phyloP scores from a whole-genome alignment of 2,888 invertebrate species.

The Flexamia atlantica region DNA sequence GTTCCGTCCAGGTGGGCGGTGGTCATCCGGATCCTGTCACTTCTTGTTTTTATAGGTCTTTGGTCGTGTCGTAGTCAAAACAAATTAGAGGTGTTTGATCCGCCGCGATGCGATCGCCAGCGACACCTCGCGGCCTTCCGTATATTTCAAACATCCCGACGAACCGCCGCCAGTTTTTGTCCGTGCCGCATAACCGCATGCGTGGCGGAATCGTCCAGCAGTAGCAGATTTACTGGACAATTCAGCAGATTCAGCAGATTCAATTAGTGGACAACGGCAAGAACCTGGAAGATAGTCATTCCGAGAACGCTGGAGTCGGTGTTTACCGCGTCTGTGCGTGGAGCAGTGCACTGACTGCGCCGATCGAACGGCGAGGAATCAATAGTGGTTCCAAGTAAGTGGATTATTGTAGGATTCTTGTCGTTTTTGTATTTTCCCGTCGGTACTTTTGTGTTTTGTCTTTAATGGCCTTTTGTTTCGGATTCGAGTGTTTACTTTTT shows the following conservation, averaged over 20 bases:
- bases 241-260: too few relatives aligned
- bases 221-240: slow-evolving; percentile 6
- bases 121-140: slow-evolving; percentile 37
- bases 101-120: not conserved
- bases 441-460: not conserved
- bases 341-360: not conserved
- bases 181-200: not conserved
- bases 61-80: slow-evolving; percentile 30
- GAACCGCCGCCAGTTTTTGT: slow-evolving; percentile 9
- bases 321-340: not conserved
- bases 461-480: not conserved
- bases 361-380: slow-evolving; percentile 24
- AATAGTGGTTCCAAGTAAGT: slow-evolving; percentile 18
- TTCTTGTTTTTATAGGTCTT: slow-evolving; percentile 35
- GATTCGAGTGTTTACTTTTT: not conserved
- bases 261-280: slow-evolving; percentile 29
- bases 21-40: slow-evolving; percentile 43
- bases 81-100: slow-evolving; percentile 45
- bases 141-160: not conserved
- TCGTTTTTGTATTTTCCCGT: slow-evolving; percentile 21
- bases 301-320: not conserved
- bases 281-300: slow-evolving; percentile 13
- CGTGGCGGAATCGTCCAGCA: not conserved
- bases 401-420: slow-evolving; percentile 16
- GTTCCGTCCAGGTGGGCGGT: slow-evolving; percentile 3